Base-by-base conservation (phyloP, 2,113 vertebrate species). In the Danio rerio region DNA sequence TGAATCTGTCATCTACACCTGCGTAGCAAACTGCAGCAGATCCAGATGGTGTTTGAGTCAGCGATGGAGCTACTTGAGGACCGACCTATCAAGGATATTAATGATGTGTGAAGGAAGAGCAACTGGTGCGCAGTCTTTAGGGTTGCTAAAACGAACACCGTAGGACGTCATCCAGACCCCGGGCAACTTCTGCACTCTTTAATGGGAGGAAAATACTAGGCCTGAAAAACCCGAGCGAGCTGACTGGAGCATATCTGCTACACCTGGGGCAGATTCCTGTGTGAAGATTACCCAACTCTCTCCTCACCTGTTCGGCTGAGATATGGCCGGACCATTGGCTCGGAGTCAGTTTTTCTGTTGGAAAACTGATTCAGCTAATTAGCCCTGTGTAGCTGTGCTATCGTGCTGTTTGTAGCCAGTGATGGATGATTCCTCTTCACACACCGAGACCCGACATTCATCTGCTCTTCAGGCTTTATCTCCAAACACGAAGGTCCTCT, bases 331-430 rank as follows among this genome's bases (percentile, higher is more conserved):
- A 79, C 76, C 76, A 20, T 42, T 79, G 76, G 62, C 62, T 53
- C 15, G 0, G 16, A 79, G 49, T 79, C 47, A 79, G 31, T 50
- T 79, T 55, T 79, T 66, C 62, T 79, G 49, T 79, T 15, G 62
- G 65, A 55, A 66, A 66, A 79, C 76, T 66, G 77, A 66, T 79
- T 79, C 31, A 43, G 77, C 77, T 55, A 79, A 79, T 79, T 79
- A 79, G 47, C 77, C 50, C 9, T 20, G 49, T 79, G 76, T 79
- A 50, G 31, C 61, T 43, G 61, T 53, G 49, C 62, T 79, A 55
- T 79, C 77, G 7, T 21, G 18, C 49, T 66, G 49, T 79, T 65
- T 66, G 61, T 65, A 55, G 74, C 77, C 12, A 56, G 16, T 79
- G 77, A 79, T 79, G 49, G 49, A 66, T 79, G 77, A 79, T 55